These are phyloP conservation scores for Prosopocoilus inquinatus DNA, from an alignment of 2,888 invertebrate genomes.

Conservation along the genomic window DNA sequence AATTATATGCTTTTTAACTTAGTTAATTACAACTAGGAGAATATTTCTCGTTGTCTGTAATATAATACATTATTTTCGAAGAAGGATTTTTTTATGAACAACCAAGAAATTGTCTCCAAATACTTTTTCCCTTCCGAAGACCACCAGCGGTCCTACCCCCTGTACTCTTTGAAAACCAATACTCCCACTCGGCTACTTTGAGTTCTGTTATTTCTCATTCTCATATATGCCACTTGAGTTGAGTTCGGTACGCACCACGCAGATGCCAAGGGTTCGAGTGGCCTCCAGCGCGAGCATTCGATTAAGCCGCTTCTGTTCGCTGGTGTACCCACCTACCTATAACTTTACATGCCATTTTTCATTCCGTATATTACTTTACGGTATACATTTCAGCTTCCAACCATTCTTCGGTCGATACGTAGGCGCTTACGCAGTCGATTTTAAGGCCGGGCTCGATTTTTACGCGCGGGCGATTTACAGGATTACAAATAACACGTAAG, in stretches of 20 bases:
- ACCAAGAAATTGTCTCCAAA: too few relatives aligned
- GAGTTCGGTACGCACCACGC: neutral
- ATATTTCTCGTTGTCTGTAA: too few relatives aligned
- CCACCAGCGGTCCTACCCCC: conserved; percentile 2
- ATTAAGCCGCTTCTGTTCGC: neutral
- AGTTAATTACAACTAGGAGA: too few relatives aligned
- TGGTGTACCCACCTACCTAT: neutral
- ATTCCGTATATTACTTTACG: neutral
- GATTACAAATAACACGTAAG: neutral
- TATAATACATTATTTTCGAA: too few relatives aligned
- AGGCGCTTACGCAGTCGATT: neutral
- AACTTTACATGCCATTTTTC: conserved; percentile 4
- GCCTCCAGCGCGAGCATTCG: neutral
- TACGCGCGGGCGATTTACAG: neutral
- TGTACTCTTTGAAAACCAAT: conserved; percentile 6
- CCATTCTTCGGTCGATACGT: conserved; percentile 1
- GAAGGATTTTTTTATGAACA: too few relatives aligned
- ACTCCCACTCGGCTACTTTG: conserved; percentile 4
- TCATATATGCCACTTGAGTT: neutral
- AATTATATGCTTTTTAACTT: too few relatives aligned
- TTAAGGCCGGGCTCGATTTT: neutral
- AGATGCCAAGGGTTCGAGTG: neutral
- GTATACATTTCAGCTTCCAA: conserved; percentile 1
- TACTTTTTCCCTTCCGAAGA: neutral
- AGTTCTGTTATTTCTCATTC: conserved; percentile 1